Conservation (phyloP, 1,140 invertebrate species). For the Caenorhabditis tropicalis region DNA sequence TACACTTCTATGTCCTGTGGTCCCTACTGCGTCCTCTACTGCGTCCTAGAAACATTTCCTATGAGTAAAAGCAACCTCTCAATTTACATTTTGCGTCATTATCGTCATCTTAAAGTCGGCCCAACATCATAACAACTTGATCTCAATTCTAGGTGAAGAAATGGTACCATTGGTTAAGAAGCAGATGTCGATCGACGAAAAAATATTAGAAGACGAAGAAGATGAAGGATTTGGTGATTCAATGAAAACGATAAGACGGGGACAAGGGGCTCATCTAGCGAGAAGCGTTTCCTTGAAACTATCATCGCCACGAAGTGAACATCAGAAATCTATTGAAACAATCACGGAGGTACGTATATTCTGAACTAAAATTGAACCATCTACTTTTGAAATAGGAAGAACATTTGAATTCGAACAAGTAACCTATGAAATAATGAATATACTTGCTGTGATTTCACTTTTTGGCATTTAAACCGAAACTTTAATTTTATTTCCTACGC, state of each 20-base stretch:
- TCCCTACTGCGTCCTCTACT: neutral
- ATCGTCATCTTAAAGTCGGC: neutral
- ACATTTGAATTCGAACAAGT: too few species aligned
- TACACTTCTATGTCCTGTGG: slow-evolving; percentile 17
- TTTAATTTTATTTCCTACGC: too few species aligned
- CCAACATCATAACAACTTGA: neutral
- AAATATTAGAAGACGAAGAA: neutral
- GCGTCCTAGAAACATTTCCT: neutral
- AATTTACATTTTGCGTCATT: slow-evolving; percentile 2
- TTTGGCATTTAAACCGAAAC: too few species aligned
- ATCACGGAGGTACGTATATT: neutral
- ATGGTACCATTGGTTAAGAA: slow-evolving; percentile 15
- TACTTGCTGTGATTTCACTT: too few species aligned
- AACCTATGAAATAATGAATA: too few species aligned
- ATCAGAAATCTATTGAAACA: neutral
- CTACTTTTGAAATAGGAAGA: too few species aligned
- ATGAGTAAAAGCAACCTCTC: slow-evolving; percentile 3
- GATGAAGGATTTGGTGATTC: slow-evolving; percentile 13
- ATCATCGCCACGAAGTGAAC: neutral
- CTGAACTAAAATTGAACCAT: too few species aligned
- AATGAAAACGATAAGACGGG: neutral
- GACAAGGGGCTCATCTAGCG: neutral
- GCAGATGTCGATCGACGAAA: slow-evolving; percentile 11
- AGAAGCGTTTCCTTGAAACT: neutral
- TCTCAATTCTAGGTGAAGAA: neutral